Conservation (phyloP, 2,797 vertebrate species). For the Fistularia tabacaria region DNA sequence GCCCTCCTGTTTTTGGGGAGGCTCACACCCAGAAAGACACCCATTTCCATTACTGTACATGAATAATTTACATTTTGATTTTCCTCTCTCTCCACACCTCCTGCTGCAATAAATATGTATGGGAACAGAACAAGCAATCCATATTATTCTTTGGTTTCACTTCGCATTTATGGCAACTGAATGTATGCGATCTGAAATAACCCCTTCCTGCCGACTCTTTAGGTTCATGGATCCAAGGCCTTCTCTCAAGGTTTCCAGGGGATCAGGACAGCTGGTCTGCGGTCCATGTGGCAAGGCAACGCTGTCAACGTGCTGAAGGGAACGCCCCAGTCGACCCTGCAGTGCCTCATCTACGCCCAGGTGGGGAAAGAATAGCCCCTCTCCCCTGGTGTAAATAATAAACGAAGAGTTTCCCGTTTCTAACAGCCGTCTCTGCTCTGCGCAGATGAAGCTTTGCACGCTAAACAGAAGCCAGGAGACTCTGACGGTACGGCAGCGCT, state of each 20-base stretch:
- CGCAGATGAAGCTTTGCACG: constrained; percentile 70
- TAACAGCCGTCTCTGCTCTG: constrained; percentile 2
- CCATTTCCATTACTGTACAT: too few species aligned
- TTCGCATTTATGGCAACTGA: too few species aligned
- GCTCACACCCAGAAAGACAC: too few species aligned
- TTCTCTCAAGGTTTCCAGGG: constrained; percentile 67
- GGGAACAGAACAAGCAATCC: too few species aligned
- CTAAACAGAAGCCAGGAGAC: constrained; percentile 53
- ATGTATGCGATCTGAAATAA: not conserved
- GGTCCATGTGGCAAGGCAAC: constrained; percentile 78
- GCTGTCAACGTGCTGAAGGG: constrained; percentile 75
- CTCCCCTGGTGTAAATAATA: constrained; percentile 8
- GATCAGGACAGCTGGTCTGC: constrained; percentile 60
- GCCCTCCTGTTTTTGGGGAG: too few species aligned
- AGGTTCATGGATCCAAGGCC: constrained; percentile 74
- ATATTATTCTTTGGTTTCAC: too few species aligned
- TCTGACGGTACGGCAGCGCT: constrained; percentile 72
- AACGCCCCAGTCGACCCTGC: constrained; percentile 75
- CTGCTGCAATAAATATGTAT: too few species aligned
- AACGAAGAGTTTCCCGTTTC: constrained; percentile 5
- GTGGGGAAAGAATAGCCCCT: constrained; percentile 33
- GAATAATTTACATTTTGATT: too few species aligned
- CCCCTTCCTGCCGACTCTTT: not conserved
- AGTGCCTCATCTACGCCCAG: constrained; percentile 76
- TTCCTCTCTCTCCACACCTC: too few species aligned